These are phyloP conservation scores for Xiphorhynchus elegans DNA, from an alignment of 2,113 vertebrate species.

Conservation along the genomic window DNA sequence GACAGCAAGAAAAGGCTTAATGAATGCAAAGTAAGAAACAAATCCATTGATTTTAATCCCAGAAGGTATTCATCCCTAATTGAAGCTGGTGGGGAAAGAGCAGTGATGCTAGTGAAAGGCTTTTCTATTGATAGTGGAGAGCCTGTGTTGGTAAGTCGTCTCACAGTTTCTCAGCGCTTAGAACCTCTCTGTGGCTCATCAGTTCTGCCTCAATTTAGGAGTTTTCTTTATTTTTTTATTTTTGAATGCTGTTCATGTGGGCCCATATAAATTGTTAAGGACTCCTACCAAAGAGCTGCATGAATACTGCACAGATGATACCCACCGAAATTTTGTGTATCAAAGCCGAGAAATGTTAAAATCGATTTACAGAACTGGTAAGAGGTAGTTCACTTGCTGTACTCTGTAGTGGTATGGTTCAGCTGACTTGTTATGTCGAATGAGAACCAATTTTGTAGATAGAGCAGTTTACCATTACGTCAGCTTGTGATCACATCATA, in stretches of 20 bases:
- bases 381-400: background rate
- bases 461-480: background rate
- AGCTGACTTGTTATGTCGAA: background rate
- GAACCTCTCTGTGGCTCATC: background rate
- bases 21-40: conserved; percentile 4
- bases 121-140: background rate
- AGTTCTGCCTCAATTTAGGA: background rate
- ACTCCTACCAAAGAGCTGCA: background rate
- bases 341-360: background rate
- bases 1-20: background rate
- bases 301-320: background rate
- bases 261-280: background rate
- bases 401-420: background rate
- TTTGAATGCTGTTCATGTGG: background rate
- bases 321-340: background rate
- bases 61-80: background rate
- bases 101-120: background rate
- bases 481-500: background rate
- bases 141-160: background rate
- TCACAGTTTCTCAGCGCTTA: background rate
- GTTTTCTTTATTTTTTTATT: background rate
- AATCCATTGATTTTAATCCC: background rate
- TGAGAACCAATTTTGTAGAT: background rate
- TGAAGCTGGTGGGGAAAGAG: background rate
- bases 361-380: background rate